Evolutionary conservation across 2,888 invertebrate genomes (phyloP).

Genomic region (Kryphioiulus occultus): DNA sequence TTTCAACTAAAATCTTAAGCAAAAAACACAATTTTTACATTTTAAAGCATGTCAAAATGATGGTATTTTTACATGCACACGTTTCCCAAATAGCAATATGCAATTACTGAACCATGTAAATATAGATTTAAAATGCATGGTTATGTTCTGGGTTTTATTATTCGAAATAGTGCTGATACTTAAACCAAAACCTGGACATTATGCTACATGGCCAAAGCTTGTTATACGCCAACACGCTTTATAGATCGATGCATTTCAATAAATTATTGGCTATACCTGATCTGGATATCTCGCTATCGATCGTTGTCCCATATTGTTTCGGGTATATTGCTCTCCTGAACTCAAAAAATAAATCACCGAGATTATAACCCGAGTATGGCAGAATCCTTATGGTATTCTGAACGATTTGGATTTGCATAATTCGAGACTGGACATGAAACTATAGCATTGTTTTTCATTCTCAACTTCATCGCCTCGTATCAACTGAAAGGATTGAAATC

Average conservation of each 20-base stretch:
- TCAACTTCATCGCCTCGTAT: neutral
- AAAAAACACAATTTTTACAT: too few species aligned
- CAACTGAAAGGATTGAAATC: neutral
- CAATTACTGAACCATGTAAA: neutral
- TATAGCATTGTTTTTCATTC: neutral
- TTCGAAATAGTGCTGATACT: neutral
- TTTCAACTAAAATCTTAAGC: too few species aligned
- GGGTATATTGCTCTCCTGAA: neutral
- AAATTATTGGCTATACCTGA: neutral
- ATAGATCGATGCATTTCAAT: neutral
- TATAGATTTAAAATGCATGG: neutral
- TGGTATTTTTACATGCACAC: neutral
- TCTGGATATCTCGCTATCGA: neutral
- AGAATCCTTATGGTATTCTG: neutral
- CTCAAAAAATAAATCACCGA: neutral
- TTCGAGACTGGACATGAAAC: neutral
- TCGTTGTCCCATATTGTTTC: neutral
- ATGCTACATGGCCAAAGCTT: neutral
- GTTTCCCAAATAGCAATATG: neutral
- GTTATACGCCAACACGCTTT: constrained; percentile 2
- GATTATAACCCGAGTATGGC: neutral
- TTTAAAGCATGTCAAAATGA: too few species aligned
- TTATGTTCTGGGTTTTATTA: neutral
- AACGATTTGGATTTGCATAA: neutral
- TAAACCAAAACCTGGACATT: neutral